phyloP scores from a whole-genome alignment of 1,140 invertebrate genomes.

The Cepaea nemoralis region DNA sequence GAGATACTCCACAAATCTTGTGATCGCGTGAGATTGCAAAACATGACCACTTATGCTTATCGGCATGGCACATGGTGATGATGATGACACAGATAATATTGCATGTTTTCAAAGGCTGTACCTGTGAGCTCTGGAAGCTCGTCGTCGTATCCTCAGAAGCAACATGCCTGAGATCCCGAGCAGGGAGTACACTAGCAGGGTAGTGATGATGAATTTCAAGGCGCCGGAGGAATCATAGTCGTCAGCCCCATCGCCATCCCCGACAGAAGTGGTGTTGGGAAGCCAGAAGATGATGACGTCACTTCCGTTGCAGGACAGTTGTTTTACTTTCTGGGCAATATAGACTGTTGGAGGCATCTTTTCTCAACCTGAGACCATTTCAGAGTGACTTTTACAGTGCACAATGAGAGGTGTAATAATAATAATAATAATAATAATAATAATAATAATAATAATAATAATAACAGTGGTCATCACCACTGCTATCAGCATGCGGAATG shows the following conservation, averaged over 20 bases:
- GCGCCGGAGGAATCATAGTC: constrained; percentile 4
- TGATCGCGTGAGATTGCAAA: too few relatives aligned
- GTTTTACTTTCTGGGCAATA: background rate
- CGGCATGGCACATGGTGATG: too few relatives aligned
- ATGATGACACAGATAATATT: too few relatives aligned
- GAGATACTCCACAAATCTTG: too few relatives aligned
- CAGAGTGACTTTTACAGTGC: too few relatives aligned
- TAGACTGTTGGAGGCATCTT: background rate
- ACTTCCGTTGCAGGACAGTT: background rate
- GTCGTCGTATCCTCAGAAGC: background rate
- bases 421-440: too few relatives aligned
- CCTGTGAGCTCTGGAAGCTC: constrained; percentile 23
- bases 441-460: too few relatives aligned
- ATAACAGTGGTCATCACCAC: too few relatives aligned
- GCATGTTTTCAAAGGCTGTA: background rate
- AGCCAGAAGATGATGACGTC: background rate
- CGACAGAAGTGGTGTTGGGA: background rate
- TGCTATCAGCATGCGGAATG: too few relatives aligned
- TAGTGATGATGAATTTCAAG: constrained; percentile 27
- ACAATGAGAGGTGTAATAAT: too few relatives aligned
- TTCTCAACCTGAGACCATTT: too few relatives aligned
- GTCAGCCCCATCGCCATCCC: background rate
- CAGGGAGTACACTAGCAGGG: constrained; percentile 26
- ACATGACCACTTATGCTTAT: too few relatives aligned
- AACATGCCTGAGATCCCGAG: constrained; percentile 28